Percentiles rank a stretch among this genome's conserved stretches.
phyloP scores from a whole-genome alignment of 2,888 invertebrate genomes.

The Frankliniella intonsa region DNA sequence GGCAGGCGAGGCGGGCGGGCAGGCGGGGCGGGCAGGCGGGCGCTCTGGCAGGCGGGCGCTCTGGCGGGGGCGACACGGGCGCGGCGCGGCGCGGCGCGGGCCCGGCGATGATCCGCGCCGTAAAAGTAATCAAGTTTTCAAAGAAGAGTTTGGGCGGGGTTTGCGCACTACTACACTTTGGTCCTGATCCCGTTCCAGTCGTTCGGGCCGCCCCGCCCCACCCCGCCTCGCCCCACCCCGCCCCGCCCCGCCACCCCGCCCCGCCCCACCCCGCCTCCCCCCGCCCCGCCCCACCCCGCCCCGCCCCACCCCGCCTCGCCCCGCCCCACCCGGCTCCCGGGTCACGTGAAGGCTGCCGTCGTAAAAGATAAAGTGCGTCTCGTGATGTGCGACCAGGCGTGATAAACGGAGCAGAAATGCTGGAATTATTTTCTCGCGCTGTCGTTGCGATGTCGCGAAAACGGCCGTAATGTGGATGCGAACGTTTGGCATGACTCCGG shows the following conservation, averaged over 20 bases:
- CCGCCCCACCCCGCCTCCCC: too few species aligned
- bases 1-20: too few species aligned
- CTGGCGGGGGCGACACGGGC: too few species aligned
- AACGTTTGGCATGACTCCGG: not conserved
- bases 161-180: not conserved
- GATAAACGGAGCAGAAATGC: not conserved
- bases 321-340: not conserved
- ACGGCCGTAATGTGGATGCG: not conserved
- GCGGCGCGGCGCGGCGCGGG: not conserved
- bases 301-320: not conserved
- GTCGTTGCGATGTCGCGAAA: not conserved
- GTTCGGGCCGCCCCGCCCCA: not conserved
- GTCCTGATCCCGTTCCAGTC: not conserved
- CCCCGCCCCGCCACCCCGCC: not conserved
- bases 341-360: not conserved
- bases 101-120: not conserved
- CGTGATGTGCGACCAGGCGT: not conserved
- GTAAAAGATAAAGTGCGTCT: conserved; percentile 25
- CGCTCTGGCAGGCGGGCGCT: not conserved
- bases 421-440: not conserved
- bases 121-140: not conserved
- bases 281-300: not conserved
- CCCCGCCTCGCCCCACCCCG: too few species aligned
- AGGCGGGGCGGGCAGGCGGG: too few species aligned
- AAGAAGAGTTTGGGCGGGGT: not conserved